Base-by-base conservation (phyloP, 2,797 vertebrate species). In the Ceyx erithaca region DNA sequence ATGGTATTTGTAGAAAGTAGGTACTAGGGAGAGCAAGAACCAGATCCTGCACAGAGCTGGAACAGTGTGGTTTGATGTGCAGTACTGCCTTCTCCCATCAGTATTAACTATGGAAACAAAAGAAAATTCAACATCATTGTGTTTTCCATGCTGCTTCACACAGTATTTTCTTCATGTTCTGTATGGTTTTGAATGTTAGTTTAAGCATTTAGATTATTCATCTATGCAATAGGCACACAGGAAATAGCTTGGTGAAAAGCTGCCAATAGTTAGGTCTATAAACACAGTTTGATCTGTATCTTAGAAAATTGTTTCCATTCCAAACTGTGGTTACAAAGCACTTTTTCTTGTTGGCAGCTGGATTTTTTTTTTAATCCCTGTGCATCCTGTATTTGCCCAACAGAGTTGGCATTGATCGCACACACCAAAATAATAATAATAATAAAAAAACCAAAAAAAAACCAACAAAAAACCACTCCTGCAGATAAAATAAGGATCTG, bases 261-360 rank as follows among this genome's bases (percentile, higher is more conserved):
- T 97, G 95, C 96, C 97, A 97, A 76, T 93, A 92, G 85, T 76
- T 26, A 72, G 73, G 78, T 95, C 95, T 97, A 95, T 96, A 96
- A 97, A 96, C 96, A 96, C 90, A 95, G 55, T 96, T 96, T 97
- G 97, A 97, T 97, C 97, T 94, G 45, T 97, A 95, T 96, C 95
- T 97, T 92, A 93, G 88, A 97, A 97, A 96, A 96, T 88, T 94
- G 93, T 93, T 97, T 97, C 94, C 93, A 95, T 95, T 97, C 96
- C 96, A 97, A 95, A 75, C 87, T 46, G 76, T 82, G 40, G 80
- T 90, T 96, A 91, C 94, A 97, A 96, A 96, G 95, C 90, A 90
- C 90, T 96, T 94, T 95, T 92, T 94, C 96, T 94, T 95, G 85
- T 90, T 95, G 94, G 93, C 95, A 95, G 82, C 33, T 94, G 83